Percentiles rank a stretch among this genome's conserved stretches.
phyloP scores from a whole-genome alignment of 2,113 vertebrate genomes.

The Equus quagga region DNA sequence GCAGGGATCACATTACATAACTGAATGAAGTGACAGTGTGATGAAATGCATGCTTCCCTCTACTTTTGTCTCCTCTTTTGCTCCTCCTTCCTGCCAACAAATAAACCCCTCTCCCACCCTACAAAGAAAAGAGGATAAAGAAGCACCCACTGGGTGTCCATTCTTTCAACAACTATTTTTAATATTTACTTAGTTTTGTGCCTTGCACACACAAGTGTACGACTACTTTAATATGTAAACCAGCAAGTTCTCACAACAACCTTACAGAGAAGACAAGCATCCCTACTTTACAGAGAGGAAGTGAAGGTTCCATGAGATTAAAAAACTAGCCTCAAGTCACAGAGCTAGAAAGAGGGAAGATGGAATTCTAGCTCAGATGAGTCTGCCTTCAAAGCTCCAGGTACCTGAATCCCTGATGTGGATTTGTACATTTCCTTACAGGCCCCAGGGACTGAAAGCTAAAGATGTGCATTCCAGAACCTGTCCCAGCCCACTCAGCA shows the following conservation, averaged over 20 bases:
- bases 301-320: not conserved
- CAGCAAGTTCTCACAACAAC: not conserved
- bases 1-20: not conserved
- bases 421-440: not conserved
- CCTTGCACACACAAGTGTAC: not conserved
- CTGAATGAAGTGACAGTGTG: not conserved
- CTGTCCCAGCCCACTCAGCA: not conserved
- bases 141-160: not conserved
- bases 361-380: not conserved
- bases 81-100: not conserved
- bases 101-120: not conserved
- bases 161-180: not conserved
- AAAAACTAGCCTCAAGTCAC: not conserved
- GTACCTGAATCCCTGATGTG: not conserved
- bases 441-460: not conserved
- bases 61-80: not conserved
- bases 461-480: not conserved
- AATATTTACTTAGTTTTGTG: not conserved
- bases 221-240: not conserved
- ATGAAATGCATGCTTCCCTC: not conserved
- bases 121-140: not conserved
- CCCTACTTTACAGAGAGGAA: not conserved
- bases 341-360: not conserved
- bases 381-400: not conserved
- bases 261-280: not conserved